Evolutionary conservation across 2,888 invertebrate genomes (phyloP).

Genomic region (Callosobruchus maculatus): DNA sequence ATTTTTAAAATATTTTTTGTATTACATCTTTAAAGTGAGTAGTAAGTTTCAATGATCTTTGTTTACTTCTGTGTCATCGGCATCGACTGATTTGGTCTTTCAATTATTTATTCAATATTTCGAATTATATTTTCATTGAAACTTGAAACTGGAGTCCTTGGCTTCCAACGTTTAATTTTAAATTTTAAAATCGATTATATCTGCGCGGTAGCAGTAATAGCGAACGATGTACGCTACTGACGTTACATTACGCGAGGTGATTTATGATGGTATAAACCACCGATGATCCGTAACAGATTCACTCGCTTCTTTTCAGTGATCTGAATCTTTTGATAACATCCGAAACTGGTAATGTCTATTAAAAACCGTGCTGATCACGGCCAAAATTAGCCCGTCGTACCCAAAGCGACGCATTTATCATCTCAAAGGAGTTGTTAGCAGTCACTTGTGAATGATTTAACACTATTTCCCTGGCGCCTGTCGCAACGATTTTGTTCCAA

Average conservation of each 20-base stretch:
- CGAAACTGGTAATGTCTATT: not conserved
- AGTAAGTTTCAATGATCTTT: too few relatives aligned
- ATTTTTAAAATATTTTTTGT: too few relatives aligned
- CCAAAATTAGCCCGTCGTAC: not conserved
- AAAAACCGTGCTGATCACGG: not conserved
- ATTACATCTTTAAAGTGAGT: too few relatives aligned
- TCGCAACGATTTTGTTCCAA: too few relatives aligned
- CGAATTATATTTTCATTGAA: too few relatives aligned
- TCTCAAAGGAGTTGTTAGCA: not conserved
- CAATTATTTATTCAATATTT: too few relatives aligned
- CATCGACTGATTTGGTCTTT: too few relatives aligned
- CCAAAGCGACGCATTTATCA: not conserved
- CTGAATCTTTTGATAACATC: not conserved
- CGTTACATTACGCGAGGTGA: conserved; percentile 14
- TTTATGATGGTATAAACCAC: conserved; percentile 31
- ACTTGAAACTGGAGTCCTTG: too few relatives aligned
- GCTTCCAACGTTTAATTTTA: too few relatives aligned
- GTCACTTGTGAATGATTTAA: not conserved
- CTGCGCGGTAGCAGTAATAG: too few relatives aligned
- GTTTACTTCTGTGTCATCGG: too few relatives aligned
- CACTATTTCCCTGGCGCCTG: not conserved
- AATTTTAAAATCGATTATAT: too few relatives aligned
- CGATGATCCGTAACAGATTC: conserved; percentile 20
- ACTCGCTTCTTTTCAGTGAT: not conserved
- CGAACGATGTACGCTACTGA: not conserved